phyloP scores from a whole-genome alignment of 1,140 invertebrate species.

The Phthorimaea operculella region DNA sequence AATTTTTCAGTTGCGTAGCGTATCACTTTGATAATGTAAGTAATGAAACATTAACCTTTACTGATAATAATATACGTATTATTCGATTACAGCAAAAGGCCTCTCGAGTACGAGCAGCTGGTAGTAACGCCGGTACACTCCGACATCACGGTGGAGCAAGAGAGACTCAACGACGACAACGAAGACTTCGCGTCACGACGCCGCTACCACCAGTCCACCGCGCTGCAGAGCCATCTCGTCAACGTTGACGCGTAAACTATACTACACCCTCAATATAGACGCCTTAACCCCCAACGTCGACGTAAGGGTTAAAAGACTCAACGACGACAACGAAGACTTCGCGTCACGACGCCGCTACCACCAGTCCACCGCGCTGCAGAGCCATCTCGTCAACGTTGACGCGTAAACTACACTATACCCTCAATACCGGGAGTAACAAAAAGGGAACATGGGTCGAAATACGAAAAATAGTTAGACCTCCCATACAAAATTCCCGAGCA shows the following conservation, averaged over 20 bases:
- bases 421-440: no score
- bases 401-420: slow-evolving; percentile 15
- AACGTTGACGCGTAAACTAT: slow-evolving; percentile 61
- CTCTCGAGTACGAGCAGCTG: slow-evolving; percentile 88
- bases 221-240: slow-evolving; percentile 81
- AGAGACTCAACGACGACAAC: slow-evolving; percentile 94
- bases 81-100: slow-evolving; percentile 70
- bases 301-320: no score
- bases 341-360: slow-evolving; percentile 90
- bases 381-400: slow-evolving; percentile 76
- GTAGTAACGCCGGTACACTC: slow-evolving; percentile 89
- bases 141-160: slow-evolving; percentile 81
- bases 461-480: no score
- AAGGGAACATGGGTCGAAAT: no score
- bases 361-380: slow-evolving; percentile 85
- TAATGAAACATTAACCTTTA: no score
- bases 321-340: slow-evolving; percentile 96
- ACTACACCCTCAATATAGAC: no score
- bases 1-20: no score
- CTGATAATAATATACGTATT: no score
- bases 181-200: slow-evolving; percentile 91
- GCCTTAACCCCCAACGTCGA: no score
- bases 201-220: slow-evolving; percentile 91
- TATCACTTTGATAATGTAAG: no score
- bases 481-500: no score